Evolutionary conservation across 2,888 invertebrate genomes (phyloP), one percentile per base, ranked within the genome.

Genomic region (Melanchra persicariae): DNA sequence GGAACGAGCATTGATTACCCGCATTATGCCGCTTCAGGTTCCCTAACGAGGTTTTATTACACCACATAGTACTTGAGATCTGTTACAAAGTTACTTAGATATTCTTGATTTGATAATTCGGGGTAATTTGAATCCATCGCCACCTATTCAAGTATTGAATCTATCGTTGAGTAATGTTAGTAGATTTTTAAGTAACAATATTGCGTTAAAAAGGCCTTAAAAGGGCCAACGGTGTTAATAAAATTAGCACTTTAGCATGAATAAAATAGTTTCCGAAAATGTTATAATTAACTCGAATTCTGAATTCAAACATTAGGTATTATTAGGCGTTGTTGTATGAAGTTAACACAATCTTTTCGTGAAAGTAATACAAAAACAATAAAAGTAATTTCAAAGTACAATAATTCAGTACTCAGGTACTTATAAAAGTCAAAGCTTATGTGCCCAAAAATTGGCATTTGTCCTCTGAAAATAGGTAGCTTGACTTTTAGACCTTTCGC

Each of bases 401-500:
- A 70, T 72, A 70, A 43, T 60, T 79, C 51, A 71, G 59, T 57
- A 22, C 24, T 15, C 34, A 37, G 26, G 24, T 62, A 62, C 59
- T 67, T 70, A 43, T 30, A 52, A 62, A 67, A 63, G 49, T 34
- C 45, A 74, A 70, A 40, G 54, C 24, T 51, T 49, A 70, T 61
- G 45, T 59, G 6, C 15, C 26, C 43, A 63, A 71, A 69, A 45
- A 75, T 51, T 75, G 61, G 52, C 22, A 69, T 68, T 68, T 55
- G 64, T 55, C 67, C 70, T 72, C 30, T 54, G 6, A 66, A 70
- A 37, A 47, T 63, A 47, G 61, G 52, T 54, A 60, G 24, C 49
- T 55, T 62, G 84, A 83, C 86, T 76, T 84, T 75, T 57, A 62
- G 63, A 52, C 54, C 65, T 64, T 71, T 71, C 45, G 57, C 69